A percentile compares a stretch with the other conserved stretches of the same genome.
Evolutionary conservation across 2,113 vertebrate genomes (phyloP).

Genomic region (Acanthisitta chloris): DNA sequence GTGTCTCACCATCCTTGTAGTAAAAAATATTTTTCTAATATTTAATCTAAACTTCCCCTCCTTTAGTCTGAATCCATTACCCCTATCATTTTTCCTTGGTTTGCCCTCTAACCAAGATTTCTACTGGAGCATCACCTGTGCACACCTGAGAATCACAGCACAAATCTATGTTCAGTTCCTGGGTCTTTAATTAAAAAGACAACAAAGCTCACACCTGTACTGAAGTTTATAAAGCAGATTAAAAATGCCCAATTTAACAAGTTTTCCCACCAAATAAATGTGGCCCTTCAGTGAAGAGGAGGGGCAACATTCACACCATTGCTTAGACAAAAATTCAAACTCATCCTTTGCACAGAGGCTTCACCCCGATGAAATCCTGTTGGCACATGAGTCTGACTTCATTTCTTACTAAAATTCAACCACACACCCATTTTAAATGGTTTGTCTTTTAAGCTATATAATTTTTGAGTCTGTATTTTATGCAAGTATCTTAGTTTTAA

Average conservation of each 20-base stretch:
- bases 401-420: background rate
- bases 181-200: background rate
- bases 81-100: background rate
- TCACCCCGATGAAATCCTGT: background rate
- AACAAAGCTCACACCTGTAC: background rate
- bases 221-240: background rate
- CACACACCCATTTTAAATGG: accelerated
- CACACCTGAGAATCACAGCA: background rate
- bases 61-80: no score
- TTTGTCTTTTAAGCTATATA: background rate
- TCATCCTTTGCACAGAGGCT: background rate
- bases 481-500: background rate
- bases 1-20: no score
- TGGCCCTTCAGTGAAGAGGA: background rate
- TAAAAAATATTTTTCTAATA: no score
- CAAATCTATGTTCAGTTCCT: background rate
- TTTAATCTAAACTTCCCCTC: no score
- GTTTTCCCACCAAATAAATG: background rate
- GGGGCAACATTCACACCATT: background rate
- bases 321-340: background rate
- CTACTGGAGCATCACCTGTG: background rate
- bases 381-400: background rate
- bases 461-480: background rate
- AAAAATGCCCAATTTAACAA: background rate
- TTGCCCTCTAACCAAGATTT: background rate